Evolutionary conservation across 2,888 invertebrate species (phyloP).

Genomic region (Hydroisotoma schaefferi): DNA sequence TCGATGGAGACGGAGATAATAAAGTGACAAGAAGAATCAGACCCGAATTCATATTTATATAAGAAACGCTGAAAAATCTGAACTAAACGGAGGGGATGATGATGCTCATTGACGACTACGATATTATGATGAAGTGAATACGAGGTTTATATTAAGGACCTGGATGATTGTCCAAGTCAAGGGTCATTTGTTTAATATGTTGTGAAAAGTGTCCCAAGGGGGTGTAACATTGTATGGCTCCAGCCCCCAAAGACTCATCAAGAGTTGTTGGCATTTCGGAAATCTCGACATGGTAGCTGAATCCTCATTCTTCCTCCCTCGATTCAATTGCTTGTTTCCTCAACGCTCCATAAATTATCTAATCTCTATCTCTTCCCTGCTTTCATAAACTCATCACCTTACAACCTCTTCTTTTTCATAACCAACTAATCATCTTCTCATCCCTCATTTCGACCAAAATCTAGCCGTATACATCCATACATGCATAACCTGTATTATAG

Average conservation of each 20-base stretch:
- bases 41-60: slow-evolving; percentile 11
- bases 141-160: slow-evolving; percentile 19
- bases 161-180: slow-evolving; percentile 46
- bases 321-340: slow-evolving; percentile 46
- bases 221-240: slow-evolving; percentile 8
- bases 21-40: not conserved
- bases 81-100: not conserved
- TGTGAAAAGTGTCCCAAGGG: slow-evolving; percentile 39
- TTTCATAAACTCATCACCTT: slow-evolving; percentile 1
- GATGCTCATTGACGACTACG: no score
- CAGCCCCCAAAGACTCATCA: slow-evolving; percentile 46
- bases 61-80: not conserved
- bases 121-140: not conserved
- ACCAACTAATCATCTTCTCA: slow-evolving; percentile 2
- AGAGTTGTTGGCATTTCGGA: slow-evolving; percentile 49
- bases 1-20: not conserved
- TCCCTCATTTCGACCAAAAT: not conserved
- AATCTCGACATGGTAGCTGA: slow-evolving; percentile 46
- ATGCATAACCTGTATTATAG: no score
- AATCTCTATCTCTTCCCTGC: slow-evolving; percentile 36
- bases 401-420: slow-evolving; percentile 1
- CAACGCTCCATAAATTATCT: slow-evolving; percentile 48
- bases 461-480: no score
- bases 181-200: slow-evolving; percentile 49
- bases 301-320: slow-evolving; percentile 43